A percentile compares a stretch with the other conserved stretches of the same genome.
Conservation (phyloP, 2,888 invertebrate genomes). For the Ecdyonurus torrentis region DNA sequence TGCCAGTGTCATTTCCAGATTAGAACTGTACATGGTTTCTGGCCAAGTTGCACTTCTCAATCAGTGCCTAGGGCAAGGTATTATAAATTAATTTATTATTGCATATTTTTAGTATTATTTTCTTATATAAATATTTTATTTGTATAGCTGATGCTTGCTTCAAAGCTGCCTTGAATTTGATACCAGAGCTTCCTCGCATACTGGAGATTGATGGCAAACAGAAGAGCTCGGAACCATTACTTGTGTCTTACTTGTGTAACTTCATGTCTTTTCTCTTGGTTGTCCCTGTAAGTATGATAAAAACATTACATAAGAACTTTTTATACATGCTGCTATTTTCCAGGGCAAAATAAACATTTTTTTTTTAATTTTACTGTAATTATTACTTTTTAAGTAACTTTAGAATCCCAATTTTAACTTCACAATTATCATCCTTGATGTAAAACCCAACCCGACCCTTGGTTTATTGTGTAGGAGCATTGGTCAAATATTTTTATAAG, state of each 20-base stretch:
- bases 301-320: too few species aligned
- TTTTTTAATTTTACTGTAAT: too few species aligned
- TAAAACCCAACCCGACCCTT: too few species aligned
- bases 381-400: too few species aligned
- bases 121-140: not conserved
- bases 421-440: too few species aligned
- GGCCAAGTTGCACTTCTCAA: constrained; percentile 81
- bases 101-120: not conserved
- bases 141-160: constrained; percentile 77
- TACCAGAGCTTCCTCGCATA: constrained; percentile 57
- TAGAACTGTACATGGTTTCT: constrained; percentile 71
- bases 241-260: constrained; percentile 52
- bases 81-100: constrained; percentile 5
- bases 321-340: too few species aligned
- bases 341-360: too few species aligned
- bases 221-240: constrained; percentile 52
- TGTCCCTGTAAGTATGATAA: constrained; percentile 62
- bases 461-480: too few species aligned
- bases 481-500: too few species aligned
- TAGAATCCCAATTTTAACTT: too few species aligned
- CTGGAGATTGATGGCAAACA: constrained; percentile 56
- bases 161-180: constrained; percentile 66
- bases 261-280: constrained; percentile 68
- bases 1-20: constrained; percentile 53
- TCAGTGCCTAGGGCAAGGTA: constrained; percentile 82